Conservation (phyloP, 2,113 vertebrate genomes). For the Pleuronectes platessa region DNA sequence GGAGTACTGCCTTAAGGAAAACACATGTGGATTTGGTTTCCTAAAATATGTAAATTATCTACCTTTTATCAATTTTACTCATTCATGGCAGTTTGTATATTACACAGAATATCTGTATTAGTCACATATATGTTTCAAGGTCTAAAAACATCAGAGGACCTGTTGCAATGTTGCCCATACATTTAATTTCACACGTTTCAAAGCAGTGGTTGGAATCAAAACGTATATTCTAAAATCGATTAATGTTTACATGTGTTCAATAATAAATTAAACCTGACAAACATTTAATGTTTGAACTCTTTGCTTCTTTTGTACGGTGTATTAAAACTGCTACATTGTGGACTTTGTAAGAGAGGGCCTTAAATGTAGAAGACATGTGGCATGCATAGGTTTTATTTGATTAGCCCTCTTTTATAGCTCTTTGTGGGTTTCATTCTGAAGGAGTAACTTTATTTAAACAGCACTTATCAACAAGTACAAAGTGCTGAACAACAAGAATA, state of each 20-base stretch:
- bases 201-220: neutral
- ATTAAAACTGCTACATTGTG: neutral
- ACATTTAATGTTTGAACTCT: neutral
- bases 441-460: neutral
- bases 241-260: neutral
- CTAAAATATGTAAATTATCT: neutral
- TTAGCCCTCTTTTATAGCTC: neutral
- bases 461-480: too few relatives aligned
- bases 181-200: neutral
- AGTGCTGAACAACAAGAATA: too few relatives aligned
- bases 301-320: neutral
- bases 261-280: conserved; percentile 1
- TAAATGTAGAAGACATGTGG: too few relatives aligned
- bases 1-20: neutral
- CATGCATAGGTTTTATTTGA: neutral
- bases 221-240: neutral
- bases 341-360: neutral
- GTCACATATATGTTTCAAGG: too few relatives aligned
- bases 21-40: neutral
- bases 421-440: neutral
- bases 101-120: too few relatives aligned
- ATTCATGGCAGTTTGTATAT: neutral
- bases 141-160: neutral
- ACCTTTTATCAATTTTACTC: neutral
- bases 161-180: neutral